Conservation (phyloP, 2,113 vertebrate species). For the Terrapene triunguis region DNA sequence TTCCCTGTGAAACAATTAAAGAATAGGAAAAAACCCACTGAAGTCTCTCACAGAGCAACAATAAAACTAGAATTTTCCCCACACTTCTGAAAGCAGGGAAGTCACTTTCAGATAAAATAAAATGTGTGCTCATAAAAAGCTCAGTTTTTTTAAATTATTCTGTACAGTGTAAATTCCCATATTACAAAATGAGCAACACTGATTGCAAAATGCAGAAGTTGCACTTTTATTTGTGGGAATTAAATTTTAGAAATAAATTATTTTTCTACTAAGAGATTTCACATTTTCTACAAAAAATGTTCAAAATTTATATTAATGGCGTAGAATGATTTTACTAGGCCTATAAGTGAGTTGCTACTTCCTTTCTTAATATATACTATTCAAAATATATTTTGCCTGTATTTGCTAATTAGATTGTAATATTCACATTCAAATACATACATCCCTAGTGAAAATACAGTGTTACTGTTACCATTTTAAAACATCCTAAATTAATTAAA, state of each 20-base stretch:
- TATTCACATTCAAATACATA: neutral
- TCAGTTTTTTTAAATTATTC: neutral
- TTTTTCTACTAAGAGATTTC: neutral
- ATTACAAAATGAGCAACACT: slow-evolving; percentile 14
- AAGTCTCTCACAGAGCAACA: slow-evolving; percentile 2
- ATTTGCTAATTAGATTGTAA: neutral
- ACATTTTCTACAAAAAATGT: neutral
- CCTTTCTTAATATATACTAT: neutral
- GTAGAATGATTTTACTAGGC: neutral
- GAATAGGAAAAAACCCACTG: neutral
- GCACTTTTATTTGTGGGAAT: neutral
- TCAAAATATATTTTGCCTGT: neutral
- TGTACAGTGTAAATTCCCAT: slow-evolving; percentile 19
- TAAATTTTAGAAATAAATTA: neutral
- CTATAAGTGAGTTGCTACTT: neutral
- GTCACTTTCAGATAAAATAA: slow-evolving; percentile 6
- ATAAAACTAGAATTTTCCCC: slow-evolving; percentile 9
- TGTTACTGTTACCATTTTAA: neutral
- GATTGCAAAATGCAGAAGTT: neutral
- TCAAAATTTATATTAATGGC: neutral
- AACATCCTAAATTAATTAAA: neutral
- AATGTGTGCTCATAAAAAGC: neutral
- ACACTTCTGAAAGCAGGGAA: slow-evolving; percentile 1
- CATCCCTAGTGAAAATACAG: neutral
- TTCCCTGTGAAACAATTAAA: neutral